Evolutionary conservation across 1,140 invertebrate genomes (phyloP).

Genomic region (Coenobita brevimanus): DNA sequence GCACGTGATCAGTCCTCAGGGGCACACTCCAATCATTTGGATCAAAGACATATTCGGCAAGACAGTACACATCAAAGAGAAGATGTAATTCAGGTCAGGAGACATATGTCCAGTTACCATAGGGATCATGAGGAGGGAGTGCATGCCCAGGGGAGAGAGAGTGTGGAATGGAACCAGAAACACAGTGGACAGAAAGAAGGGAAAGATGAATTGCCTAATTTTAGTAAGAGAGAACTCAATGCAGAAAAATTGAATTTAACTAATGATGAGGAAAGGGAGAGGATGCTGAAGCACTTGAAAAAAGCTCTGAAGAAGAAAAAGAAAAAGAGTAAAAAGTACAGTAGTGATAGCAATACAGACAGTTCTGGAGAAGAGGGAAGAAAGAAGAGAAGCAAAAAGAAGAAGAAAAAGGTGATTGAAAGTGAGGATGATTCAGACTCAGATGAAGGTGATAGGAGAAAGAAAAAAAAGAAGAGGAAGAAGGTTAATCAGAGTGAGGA

Average conservation of each 20-base stretch:
- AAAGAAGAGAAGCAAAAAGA: no score
- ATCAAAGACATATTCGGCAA: no score
- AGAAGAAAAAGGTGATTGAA: neutral
- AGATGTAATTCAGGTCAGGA: no score
- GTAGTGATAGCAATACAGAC: constrained; percentile 24
- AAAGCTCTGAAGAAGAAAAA: constrained; percentile 42
- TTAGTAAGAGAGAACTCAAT: neutral
- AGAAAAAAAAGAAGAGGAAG: constrained; percentile 18
- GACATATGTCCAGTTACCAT: no score
- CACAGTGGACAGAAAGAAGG: constrained; percentile 9
- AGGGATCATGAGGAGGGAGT: neutral
- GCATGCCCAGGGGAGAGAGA: neutral
- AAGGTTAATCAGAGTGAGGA: neutral
- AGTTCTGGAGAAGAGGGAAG: neutral
- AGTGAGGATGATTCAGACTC: neutral
- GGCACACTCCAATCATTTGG: neutral
- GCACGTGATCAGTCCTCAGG: neutral
- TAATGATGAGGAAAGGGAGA: constrained; percentile 34
- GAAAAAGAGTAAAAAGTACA: neutral
- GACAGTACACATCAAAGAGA: no score
- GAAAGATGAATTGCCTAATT: constrained; percentile 6
- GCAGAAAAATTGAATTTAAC: constrained; percentile 3
- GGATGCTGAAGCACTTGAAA: constrained; percentile 43
- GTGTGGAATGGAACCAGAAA: neutral
- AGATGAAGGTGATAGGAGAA: neutral